Evolutionary conservation across 2,888 invertebrate species (phyloP).

Genomic region (Lasioglossum villosulum): DNA sequence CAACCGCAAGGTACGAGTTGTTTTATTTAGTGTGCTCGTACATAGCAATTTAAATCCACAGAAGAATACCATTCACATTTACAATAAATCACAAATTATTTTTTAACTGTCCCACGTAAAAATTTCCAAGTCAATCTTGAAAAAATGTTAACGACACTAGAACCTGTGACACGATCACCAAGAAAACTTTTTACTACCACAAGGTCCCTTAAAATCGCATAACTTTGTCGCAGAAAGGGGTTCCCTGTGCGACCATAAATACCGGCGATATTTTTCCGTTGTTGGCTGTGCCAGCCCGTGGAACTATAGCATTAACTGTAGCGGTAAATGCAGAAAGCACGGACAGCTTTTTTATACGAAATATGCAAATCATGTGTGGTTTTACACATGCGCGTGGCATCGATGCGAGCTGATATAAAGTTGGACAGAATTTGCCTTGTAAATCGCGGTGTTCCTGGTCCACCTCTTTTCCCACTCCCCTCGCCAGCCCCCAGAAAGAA

Average conservation of each 20-base stretch:
- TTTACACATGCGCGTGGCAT: neutral
- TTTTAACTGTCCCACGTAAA: no score
- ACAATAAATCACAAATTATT: no score
- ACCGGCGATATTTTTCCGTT: neutral
- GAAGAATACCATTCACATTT: no score
- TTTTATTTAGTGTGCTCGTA: no score
- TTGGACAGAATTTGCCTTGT: conserved; percentile 13
- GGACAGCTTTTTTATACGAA: neutral
- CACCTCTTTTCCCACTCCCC: neutral
- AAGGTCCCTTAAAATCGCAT: neutral
- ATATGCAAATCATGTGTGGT: neutral
- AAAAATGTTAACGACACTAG: neutral
- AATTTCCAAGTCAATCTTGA: neutral
- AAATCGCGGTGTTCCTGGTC: neutral
- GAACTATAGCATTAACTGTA: neutral
- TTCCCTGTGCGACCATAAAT: neutral
- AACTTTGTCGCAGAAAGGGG: neutral
- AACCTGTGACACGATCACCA: neutral
- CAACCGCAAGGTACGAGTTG: no score
- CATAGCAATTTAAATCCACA: no score
- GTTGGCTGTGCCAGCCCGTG: neutral
- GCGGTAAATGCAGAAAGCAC: neutral
- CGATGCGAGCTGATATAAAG: neutral
- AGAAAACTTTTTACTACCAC: neutral
- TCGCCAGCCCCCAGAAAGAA: neutral